These are phyloP conservation scores for Calephelis nemesis DNA, from an alignment of 1,140 invertebrate genomes.

Conservation along the genomic window DNA sequence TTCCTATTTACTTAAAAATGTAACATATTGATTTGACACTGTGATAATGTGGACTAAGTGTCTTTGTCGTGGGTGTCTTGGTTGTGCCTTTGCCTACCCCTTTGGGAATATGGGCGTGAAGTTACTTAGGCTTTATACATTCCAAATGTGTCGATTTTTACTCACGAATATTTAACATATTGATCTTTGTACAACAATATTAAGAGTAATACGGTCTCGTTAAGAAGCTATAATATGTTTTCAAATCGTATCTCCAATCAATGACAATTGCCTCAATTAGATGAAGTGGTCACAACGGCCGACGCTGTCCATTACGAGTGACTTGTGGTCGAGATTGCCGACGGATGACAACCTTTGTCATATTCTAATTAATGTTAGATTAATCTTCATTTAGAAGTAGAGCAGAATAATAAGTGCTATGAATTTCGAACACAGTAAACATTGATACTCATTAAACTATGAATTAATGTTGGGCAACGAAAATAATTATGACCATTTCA, in stretches of 20 bases:
- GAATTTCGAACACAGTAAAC: background rate
- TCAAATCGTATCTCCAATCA: constrained; percentile 25
- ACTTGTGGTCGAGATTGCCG: constrained; percentile 38
- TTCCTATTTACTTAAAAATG: too few relatives aligned
- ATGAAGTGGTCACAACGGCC: constrained; percentile 46
- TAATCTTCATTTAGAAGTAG: constrained; percentile 40
- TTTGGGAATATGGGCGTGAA: too few relatives aligned
- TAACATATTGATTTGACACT: too few relatives aligned
- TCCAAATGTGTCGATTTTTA: too few relatives aligned
- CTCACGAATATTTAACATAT: too few relatives aligned
- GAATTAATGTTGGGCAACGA: background rate
- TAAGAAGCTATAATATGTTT: background rate
- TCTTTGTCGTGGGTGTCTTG: too few relatives aligned
- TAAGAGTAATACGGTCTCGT: background rate
- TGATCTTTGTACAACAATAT: too few relatives aligned
- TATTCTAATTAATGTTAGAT: constrained; percentile 52
- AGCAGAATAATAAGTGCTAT: constrained; percentile 6
- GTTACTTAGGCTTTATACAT: too few relatives aligned
- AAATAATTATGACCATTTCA: background rate
- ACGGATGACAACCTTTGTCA: constrained; percentile 47
- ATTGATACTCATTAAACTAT: background rate
- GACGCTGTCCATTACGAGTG: constrained; percentile 32
- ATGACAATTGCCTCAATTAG: constrained; percentile 61
- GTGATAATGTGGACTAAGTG: too few relatives aligned
- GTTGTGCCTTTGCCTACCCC: too few relatives aligned